Evolutionary conservation across 2,797 vertebrate genomes (phyloP).

Genomic region (Leuciscus waleckii): DNA sequence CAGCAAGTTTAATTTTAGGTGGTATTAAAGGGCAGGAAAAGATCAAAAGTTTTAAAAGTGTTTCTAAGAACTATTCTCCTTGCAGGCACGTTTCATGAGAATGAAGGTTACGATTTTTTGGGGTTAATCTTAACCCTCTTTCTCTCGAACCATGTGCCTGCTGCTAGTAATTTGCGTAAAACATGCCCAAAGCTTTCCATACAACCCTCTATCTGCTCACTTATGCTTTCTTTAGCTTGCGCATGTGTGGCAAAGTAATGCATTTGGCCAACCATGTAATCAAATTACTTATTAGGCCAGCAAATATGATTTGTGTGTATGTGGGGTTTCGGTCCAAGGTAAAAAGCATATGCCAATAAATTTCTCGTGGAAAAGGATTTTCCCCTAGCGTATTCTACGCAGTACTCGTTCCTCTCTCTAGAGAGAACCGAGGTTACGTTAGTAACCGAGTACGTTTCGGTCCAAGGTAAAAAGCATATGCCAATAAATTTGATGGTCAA

Average conservation of each 20-base stretch:
- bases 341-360: background rate
- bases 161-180: background rate
- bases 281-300: background rate
- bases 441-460: too few species aligned
- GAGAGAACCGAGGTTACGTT: too few species aligned
- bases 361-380: too few species aligned
- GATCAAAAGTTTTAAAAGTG: background rate
- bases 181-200: background rate
- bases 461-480: background rate
- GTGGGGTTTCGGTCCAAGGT: background rate
- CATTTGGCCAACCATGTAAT: background rate
- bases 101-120: background rate
- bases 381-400: too few species aligned
- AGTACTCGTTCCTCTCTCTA: too few species aligned
- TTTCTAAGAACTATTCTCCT: background rate
- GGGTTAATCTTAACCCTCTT: too few species aligned
- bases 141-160: background rate
- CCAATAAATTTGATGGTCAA: background rate
- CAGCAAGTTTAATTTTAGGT: slow-evolving; percentile 10
- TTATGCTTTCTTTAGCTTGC: background rate
- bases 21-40: background rate
- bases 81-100: background rate
- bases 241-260: background rate
- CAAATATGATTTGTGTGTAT: background rate
- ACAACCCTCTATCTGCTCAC: background rate